phyloP scores from a whole-genome alignment of 2,888 invertebrate species.

The Apoda limacodes region DNA sequence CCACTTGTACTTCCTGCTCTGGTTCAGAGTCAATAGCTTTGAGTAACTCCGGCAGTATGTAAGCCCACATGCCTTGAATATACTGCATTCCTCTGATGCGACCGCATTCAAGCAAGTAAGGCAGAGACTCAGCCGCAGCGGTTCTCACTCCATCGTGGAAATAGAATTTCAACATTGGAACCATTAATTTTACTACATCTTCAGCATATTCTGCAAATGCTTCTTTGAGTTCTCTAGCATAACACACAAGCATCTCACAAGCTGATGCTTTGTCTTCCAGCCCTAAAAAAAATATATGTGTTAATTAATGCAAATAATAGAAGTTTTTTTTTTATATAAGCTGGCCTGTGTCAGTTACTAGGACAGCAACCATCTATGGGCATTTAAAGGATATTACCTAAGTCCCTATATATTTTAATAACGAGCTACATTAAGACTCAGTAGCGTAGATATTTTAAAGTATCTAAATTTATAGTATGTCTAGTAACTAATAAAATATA shows the following conservation, averaged over 20 bases:
- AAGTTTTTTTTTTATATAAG: too few relatives aligned
- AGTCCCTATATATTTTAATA: too few relatives aligned
- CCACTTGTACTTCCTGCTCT: constrained; percentile 87
- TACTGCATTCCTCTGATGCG: constrained; percentile 81
- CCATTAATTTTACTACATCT: constrained; percentile 84
- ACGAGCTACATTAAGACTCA: too few relatives aligned
- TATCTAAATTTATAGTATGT: too few relatives aligned
- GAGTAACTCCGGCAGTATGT: constrained; percentile 86
- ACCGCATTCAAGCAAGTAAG: constrained; percentile 89
- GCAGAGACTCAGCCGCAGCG: constrained; percentile 92
- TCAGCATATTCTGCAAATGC: constrained; percentile 72
- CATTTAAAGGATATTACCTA: too few relatives aligned
- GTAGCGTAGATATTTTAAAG: too few relatives aligned
- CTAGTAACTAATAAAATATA: too few relatives aligned
- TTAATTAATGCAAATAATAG: too few relatives aligned
- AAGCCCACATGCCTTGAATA: constrained; percentile 84
- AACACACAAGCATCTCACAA: constrained; percentile 96
- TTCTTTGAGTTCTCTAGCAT: constrained; percentile 92
- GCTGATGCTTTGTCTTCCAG: constrained; percentile 97
- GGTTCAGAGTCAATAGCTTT: constrained; percentile 93
- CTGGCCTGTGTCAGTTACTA: too few relatives aligned
- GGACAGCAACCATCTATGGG: too few relatives aligned
- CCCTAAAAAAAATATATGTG: too few relatives aligned
- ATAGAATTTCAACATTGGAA: constrained; percentile 92
- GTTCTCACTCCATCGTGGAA: constrained; percentile 94